Evolutionary conservation across 2,797 vertebrate genomes (phyloP).

Genomic region (Miichthys miiuy): DNA sequence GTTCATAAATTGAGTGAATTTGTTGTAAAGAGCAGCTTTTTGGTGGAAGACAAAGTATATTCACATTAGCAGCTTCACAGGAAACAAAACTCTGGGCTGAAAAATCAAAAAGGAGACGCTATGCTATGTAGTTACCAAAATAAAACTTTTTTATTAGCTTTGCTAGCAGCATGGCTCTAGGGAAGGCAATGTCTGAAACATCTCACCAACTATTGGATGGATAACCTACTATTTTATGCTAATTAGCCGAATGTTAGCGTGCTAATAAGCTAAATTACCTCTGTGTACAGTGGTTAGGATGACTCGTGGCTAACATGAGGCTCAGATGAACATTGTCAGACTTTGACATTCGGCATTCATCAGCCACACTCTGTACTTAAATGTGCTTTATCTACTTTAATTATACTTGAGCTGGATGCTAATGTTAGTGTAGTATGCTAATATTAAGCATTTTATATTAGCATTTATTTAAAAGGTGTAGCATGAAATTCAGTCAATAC

Average conservation of each 20-base stretch:
- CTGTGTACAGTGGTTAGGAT: no score
- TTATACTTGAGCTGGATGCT: neutral
- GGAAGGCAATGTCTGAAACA: neutral
- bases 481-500: neutral
- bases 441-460: neutral
- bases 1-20: neutral
- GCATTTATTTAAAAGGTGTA: neutral
- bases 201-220: neutral
- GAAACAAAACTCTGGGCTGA: neutral
- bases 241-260: neutral
- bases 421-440: neutral
- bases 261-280: no score
- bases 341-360: neutral
- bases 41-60: neutral
- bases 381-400: neutral
- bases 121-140: neutral
- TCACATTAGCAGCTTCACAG: neutral
- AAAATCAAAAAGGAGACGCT: neutral
- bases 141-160: neutral
- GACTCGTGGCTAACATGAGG: neutral
- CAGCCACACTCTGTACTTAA: neutral
- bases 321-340: neutral
- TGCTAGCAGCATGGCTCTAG: neutral
- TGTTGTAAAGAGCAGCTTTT: conserved; percentile 17
- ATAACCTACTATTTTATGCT: neutral